phyloP scores from a whole-genome alignment of 2,113 vertebrate genomes.

The Psittacus erithacus region DNA sequence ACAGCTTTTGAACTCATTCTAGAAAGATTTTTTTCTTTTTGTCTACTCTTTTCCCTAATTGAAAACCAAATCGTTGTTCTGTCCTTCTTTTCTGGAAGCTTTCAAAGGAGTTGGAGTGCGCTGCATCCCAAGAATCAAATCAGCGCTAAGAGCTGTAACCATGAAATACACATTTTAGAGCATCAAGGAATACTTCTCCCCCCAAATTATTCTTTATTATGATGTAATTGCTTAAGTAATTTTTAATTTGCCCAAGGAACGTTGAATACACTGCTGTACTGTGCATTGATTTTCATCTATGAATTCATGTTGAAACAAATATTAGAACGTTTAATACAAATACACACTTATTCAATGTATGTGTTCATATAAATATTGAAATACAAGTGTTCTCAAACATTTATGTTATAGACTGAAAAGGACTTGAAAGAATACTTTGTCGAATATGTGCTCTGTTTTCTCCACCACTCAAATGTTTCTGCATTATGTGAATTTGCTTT shows the following conservation, averaged over 20 bases:
- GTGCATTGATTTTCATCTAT: neutral
- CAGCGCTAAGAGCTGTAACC: neutral
- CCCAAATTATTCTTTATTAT: neutral
- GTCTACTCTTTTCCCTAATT: neutral
- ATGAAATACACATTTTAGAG: neutral
- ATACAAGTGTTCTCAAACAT: neutral
- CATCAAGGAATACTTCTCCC: neutral
- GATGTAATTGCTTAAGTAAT: neutral
- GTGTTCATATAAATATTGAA: neutral
- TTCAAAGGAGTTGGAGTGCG: neutral
- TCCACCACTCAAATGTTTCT: neutral
- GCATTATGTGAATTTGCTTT: neutral
- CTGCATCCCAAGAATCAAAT: neutral
- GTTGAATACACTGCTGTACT: neutral
- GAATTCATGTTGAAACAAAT: neutral
- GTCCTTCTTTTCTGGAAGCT: neutral
- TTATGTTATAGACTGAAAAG: neutral
- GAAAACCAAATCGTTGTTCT: neutral
- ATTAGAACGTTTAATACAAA: neutral
- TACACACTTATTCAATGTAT: neutral
- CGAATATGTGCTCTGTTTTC: neutral
- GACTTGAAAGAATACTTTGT: neutral
- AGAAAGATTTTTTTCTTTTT: neutral
- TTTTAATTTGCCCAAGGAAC: neutral
- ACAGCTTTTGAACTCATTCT: neutral